phyloP scores from a whole-genome alignment of 2,113 vertebrate genomes.

The Seriola aureovittata region DNA sequence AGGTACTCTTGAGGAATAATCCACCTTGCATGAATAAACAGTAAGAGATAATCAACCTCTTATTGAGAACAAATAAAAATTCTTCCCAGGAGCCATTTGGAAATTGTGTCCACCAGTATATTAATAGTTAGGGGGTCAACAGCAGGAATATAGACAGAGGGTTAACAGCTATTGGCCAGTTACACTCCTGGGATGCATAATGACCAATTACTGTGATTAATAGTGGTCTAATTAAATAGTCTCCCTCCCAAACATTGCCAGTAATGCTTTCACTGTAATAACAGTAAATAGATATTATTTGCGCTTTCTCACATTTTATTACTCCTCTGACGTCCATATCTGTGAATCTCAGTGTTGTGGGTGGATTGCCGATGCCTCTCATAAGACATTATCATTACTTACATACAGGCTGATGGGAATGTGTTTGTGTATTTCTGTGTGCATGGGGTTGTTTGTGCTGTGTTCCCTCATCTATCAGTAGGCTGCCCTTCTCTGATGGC shows the following conservation, averaged over 20 bases:
- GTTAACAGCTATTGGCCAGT: slow-evolving; percentile 73
- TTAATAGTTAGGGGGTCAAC: slow-evolving; percentile 58
- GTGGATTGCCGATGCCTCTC: slow-evolving; percentile 47
- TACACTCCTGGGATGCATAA: slow-evolving; percentile 63
- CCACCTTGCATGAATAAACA: slow-evolving; percentile 58
- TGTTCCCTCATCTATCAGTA: slow-evolving; percentile 75
- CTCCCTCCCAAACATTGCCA: slow-evolving; percentile 29
- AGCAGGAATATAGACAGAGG: slow-evolving; percentile 51
- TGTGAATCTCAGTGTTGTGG: slow-evolving; percentile 42
- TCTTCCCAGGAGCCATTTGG: slow-evolving; percentile 54
- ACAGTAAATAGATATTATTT: slow-evolving; percentile 30
- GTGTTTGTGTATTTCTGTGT: slow-evolving; percentile 51
- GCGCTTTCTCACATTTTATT: slow-evolving; percentile 46
- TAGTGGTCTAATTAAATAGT: slow-evolving; percentile 71
- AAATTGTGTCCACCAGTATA: slow-evolving; percentile 59
- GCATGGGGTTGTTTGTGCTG: slow-evolving; percentile 52
- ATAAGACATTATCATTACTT: slow-evolving; percentile 65
- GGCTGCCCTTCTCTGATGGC: slow-evolving; percentile 75
- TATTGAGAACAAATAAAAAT: slow-evolving; percentile 57
- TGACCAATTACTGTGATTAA: slow-evolving; percentile 78
- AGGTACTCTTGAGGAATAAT: slow-evolving; percentile 57
- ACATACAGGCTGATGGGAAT: slow-evolving; percentile 54
- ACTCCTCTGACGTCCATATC: slow-evolving; percentile 48
- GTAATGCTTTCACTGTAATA: slow-evolving; percentile 48
- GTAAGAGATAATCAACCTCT: slow-evolving; percentile 61